These are phyloP conservation scores for Phaenicophaeus curvirostris DNA, from an alignment of 2,797 vertebrate genomes.

Conservation along the genomic window DNA sequence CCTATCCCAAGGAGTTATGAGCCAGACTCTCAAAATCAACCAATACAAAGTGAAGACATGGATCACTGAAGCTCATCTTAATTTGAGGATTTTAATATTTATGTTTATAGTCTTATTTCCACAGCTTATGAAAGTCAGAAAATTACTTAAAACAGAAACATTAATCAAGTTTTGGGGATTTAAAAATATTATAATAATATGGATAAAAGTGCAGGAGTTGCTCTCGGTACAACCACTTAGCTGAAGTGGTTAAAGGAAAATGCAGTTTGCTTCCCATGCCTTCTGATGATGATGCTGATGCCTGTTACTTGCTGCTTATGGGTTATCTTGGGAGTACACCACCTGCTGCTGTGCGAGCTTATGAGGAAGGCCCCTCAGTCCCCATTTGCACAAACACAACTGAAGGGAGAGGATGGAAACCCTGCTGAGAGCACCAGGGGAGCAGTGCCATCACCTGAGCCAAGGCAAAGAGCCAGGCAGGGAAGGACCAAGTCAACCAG, in stretches of 20 bases:
- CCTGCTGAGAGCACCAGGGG: rapidly evolving
- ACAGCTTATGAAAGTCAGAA: not conserved
- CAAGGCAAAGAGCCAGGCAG: not conserved
- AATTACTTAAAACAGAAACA: not conserved
- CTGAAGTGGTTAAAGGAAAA: not conserved
- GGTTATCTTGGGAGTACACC: not conserved
- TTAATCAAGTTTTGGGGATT: not conserved
- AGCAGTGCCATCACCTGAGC: not conserved
- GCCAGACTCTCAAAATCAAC: not conserved
- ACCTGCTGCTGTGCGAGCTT: not conserved
- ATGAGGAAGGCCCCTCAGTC: not conserved
- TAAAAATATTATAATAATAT: not conserved
- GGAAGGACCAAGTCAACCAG: not conserved
- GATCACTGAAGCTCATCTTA: not conserved
- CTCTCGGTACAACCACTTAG: not conserved
- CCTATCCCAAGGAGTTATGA: not conserved
- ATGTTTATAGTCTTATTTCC: not conserved
- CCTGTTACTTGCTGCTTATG: not conserved
- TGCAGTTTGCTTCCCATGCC: not conserved
- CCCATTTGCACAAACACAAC: not conserved
- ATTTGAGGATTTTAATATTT: not conserved
- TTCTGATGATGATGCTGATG: not conserved
- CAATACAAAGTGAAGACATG: not conserved
- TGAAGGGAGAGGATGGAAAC: rapidly evolving
- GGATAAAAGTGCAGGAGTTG: not conserved